Base-by-base conservation (phyloP, 92 coral and sea anemone genomes). In the Porites evermanni region DNA sequence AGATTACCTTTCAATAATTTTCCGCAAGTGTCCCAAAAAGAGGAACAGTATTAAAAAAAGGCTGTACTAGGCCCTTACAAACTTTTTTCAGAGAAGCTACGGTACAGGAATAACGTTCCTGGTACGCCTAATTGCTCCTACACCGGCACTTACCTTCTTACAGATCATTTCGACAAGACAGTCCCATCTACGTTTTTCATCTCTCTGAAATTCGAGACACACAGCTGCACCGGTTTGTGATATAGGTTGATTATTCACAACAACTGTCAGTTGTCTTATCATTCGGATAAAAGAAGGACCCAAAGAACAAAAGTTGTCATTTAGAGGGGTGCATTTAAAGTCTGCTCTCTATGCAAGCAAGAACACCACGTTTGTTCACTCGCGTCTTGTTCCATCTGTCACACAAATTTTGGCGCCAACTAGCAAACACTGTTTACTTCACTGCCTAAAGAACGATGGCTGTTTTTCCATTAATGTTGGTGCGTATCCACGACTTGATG, bases 401-500 rank as follows among this genome's bases (percentile, higher is more conserved):
- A 12, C n/a, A 23, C 50, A 9, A 14, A 17, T 19, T 65, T 18
- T 44, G 4, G 79, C 53, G 2, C 64, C 53, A 74, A 74, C 79
- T 5, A 6, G 44, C 18, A 53, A 53, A 53, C 65, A 74, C 12
- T 74, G 79, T 74, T 59, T 74, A 51, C 79, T 74, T 47, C 79
- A 10, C 53, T 74, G 79, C 79, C 7, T 74, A 23, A 74, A 74
- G 65, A 19, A 54, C 50, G 47, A 56, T 2, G 9, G 16, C 2
- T 74, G 79, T 74, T 53, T 74, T 9, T 74, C 66, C 65, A 20
- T 8, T 17, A 74, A 74, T 13, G 8, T 54, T 74, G 79, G 47
- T 19, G 79, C 65, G 64, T 53, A 19, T 21, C 64, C 79, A 53
- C 79, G 6, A 24, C 79, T 47, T 53, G 60, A 74, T 59, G 84